Conservation (phyloP, 1,140 invertebrate genomes). For the Probaryconus sp. region DNA sequence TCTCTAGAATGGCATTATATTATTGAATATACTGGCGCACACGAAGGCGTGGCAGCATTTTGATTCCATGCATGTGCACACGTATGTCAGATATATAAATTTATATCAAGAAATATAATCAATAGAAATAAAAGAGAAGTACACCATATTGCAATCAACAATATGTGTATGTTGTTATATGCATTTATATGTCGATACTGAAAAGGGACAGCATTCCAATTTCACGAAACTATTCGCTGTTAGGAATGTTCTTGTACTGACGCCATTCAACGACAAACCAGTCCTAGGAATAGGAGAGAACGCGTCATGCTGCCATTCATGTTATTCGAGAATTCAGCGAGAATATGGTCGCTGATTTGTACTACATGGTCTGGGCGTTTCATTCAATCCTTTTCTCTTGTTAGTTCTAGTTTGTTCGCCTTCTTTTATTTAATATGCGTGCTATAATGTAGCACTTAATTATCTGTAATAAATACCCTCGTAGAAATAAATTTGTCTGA, state of each 20-base stretch:
- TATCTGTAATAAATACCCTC: too few relatives aligned
- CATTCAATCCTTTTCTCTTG: constrained; percentile 1
- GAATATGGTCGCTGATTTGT: constrained; percentile 24
- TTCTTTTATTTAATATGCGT: background rate
- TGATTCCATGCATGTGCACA: too few relatives aligned
- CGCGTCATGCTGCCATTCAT: constrained; percentile 17
- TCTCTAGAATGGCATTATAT: too few relatives aligned
- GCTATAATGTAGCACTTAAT: background rate
- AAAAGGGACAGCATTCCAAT: constrained; percentile 19
- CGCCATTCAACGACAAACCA: constrained; percentile 19
- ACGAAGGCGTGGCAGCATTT: too few relatives aligned
- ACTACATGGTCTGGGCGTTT: constrained; percentile 7
- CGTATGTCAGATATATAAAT: too few relatives aligned
- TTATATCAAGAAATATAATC: too few relatives aligned
- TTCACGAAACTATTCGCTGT: constrained; percentile 20
- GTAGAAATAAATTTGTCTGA: too few relatives aligned
- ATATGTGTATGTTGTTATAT: background rate
- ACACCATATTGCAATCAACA: constrained; percentile 3
- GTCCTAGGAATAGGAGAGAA: constrained; percentile 13
- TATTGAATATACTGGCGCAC: too few relatives aligned
- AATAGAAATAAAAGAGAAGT: background rate
- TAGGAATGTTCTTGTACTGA: constrained; percentile 14
- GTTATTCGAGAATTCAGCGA: constrained; percentile 18
- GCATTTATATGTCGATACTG: constrained; percentile 10
- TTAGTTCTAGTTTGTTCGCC: background rate